Percentiles rank a stretch among this genome's conserved stretches.
phyloP scores from a whole-genome alignment of 2,797 vertebrate genomes.

The Lutjanus campechanus region DNA sequence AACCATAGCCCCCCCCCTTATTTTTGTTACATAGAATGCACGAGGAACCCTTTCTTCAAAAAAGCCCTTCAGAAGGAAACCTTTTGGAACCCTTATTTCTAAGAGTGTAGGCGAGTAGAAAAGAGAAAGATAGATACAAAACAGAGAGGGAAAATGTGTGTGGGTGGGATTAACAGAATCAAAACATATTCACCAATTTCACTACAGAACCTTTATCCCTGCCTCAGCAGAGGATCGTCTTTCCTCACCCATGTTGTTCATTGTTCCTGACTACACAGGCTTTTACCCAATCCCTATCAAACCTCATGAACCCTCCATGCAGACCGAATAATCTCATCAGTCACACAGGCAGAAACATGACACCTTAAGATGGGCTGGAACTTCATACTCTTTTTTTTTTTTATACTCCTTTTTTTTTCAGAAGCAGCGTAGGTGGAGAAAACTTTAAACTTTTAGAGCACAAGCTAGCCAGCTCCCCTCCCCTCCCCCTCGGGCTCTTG shows the following conservation, averaged over 20 bases:
- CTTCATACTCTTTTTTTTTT: slow-evolving; percentile 31
- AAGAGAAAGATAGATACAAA: slow-evolving; percentile 44
- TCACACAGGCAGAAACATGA: slow-evolving; percentile 78
- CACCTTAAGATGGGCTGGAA: slow-evolving; percentile 67
- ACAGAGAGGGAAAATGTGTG: slow-evolving; percentile 43
- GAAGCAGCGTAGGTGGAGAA: slow-evolving; percentile 65
- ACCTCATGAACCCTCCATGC: slow-evolving; percentile 58
- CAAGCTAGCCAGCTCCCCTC: slow-evolving; percentile 36
- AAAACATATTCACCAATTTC: slow-evolving; percentile 66
- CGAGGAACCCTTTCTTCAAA: no score
- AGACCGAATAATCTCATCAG: slow-evolving; percentile 75
- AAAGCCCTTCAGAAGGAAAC: no score
- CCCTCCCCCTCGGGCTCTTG: slow-evolving; percentile 34
- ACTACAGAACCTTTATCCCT: slow-evolving; percentile 51
- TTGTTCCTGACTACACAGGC: slow-evolving; percentile 63
- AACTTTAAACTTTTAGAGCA: slow-evolving; percentile 62
- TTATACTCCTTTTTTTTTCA: slow-evolving; percentile 27
- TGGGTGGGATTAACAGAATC: slow-evolving; percentile 56
- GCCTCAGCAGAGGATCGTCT: slow-evolving; percentile 52
- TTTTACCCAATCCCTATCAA: slow-evolving; percentile 55
- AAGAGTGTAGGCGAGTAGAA: slow-evolving; percentile 4
- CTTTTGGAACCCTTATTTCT: no score
- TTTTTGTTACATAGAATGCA: no score
- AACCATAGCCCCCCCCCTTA: no score
- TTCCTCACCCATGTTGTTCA: slow-evolving; percentile 61